A percentile compares a stretch with the other conserved stretches of the same genome.
Evolutionary conservation across 2,797 vertebrate species (phyloP).

Genomic region (Parambassis ranga): DNA sequence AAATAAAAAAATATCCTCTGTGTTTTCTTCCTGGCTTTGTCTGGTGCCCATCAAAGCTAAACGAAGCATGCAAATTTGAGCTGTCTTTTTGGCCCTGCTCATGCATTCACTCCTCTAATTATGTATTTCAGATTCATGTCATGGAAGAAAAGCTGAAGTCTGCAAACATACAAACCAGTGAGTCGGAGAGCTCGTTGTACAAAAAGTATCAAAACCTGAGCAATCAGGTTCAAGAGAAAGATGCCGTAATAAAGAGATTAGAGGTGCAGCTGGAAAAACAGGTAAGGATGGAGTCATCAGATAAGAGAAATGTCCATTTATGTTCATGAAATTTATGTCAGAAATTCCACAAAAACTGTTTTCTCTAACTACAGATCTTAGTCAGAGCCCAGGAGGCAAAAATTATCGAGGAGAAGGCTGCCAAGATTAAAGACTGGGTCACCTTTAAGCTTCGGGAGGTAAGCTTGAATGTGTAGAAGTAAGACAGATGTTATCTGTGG

Average conservation of each 20-base stretch:
- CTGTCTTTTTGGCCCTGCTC: not conserved
- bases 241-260: slow-evolving; percentile 84
- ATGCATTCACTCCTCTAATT: slow-evolving; percentile 28
- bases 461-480: slow-evolving; percentile 57
- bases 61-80: not conserved
- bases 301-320: slow-evolving; percentile 52
- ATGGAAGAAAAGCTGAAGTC: slow-evolving; percentile 94
- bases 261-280: slow-evolving; percentile 90
- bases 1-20: not conserved
- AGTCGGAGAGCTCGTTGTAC: slow-evolving; percentile 82
- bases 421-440: slow-evolving; percentile 98
- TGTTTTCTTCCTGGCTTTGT: slow-evolving; percentile 25
- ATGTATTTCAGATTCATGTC: slow-evolving; percentile 83
- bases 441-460: slow-evolving; percentile 92
- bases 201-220: slow-evolving; percentile 87
- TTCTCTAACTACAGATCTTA: slow-evolving; percentile 81
- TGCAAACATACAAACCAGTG: slow-evolving; percentile 81
- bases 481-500: not conserved
- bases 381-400: slow-evolving; percentile 92
- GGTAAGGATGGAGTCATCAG: slow-evolving; percentile 73
- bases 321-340: slow-evolving; percentile 46
- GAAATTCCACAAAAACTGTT: slow-evolving; percentile 27
- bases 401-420: slow-evolving; percentile 92
- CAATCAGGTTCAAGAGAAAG: slow-evolving; percentile 83
- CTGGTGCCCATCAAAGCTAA: slow-evolving; percentile 19